These are phyloP conservation scores for Empis stercorea DNA, from an alignment of 2,888 invertebrate genomes.

Conservation along the genomic window DNA sequence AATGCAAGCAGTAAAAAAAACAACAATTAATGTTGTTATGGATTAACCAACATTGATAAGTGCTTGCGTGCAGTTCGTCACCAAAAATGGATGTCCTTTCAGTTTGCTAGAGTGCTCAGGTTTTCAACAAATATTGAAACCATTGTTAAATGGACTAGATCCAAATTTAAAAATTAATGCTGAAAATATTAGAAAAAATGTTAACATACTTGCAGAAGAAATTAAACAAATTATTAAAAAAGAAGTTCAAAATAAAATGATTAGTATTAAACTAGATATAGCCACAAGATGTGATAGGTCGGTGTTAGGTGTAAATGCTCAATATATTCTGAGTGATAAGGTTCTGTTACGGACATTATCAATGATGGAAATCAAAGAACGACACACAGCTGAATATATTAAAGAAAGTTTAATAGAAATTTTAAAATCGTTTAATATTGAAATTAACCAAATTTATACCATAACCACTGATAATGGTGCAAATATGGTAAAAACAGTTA, in stretches of 20 bases:
- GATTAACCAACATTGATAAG: background rate
- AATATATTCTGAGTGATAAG: conserved; percentile 11
- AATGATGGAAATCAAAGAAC: conserved; percentile 6
- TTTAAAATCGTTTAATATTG: too few relatives aligned
- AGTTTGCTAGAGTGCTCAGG: background rate
- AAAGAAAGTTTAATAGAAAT: too few relatives aligned
- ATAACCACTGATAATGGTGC: too few relatives aligned
- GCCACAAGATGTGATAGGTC: conserved; percentile 6
- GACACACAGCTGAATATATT: too few relatives aligned
- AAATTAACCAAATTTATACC: too few relatives aligned
- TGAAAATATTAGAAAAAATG: background rate
- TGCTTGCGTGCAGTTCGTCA: background rate
- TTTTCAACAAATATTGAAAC: background rate
- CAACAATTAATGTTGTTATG: too few relatives aligned
- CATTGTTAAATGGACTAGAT: background rate
- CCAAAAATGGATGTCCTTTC: background rate
- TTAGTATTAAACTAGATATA: too few relatives aligned
- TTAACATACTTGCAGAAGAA: background rate
- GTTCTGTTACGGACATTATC: conserved; percentile 7
- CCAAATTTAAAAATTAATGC: background rate
- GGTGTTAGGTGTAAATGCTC: conserved; percentile 9
- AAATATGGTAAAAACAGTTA: too few relatives aligned
- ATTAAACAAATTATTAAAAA: background rate
- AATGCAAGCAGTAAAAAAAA: too few relatives aligned
- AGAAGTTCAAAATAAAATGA: conserved; percentile 2